Evolutionary conservation across 2,888 invertebrate species (phyloP), one percentile per base, ranked within the genome.

Genomic region (Proisotoma minuta): DNA sequence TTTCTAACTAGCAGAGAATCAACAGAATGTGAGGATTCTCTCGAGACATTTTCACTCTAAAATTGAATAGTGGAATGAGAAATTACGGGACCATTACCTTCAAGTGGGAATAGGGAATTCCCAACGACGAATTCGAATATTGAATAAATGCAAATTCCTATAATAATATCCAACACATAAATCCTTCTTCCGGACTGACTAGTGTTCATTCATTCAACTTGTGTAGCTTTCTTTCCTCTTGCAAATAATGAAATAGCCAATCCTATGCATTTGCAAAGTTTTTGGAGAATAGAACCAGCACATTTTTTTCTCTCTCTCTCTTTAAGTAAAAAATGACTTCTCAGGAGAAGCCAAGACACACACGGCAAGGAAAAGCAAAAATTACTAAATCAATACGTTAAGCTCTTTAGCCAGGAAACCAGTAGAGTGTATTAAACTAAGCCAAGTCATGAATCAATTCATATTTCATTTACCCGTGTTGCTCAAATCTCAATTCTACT

Each of bases 371-470:
- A 5, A 5, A 47, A 47, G 15, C 20, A 47, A 47, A 52, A 52
- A 52, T 52, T 52, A 52, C 52, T 28, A 28, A 52, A 52, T 52
- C 52, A 52, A 52, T 52, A 52, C 52, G 5, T 15, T 22, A 49
- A 23, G 49, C 18, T 47, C 20, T 22, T 49, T 22, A 49, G 24
- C 49, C 49, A 24, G 23, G 23, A 49, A 49, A 4, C 49, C 15
- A 15, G 20, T 20, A 15, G 49, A 49, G 23, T 34, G 34, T 34
- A 15, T 34, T 34, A 22, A 22, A 49, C 49, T 49, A 49, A 18
- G 23, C 23, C 23, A 49, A 22, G 49, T 24, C 23, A 5, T 22
- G 49, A 20, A 49, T 49, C 24, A 20, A 49, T 49, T 5, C 49
- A 20, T 22, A 49, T 22, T 49, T 49, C 24, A 22, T 18, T 23